Evolutionary conservation across 1,140 invertebrate genomes (phyloP).

Genomic region (Archegozetes longisetosus): DNA sequence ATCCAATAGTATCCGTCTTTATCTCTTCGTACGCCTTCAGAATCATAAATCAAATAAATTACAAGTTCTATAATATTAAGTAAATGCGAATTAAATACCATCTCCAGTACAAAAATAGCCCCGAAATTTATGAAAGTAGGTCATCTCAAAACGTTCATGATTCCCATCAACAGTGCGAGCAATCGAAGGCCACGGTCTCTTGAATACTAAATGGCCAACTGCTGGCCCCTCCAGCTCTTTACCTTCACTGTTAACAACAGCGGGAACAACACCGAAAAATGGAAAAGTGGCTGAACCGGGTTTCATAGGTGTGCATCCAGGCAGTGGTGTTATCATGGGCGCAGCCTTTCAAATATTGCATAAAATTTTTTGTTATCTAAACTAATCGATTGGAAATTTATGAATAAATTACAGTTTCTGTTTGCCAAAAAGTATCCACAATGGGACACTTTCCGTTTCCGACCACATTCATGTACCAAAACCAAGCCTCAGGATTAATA

Average conservation of each 20-base stretch:
- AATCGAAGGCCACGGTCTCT: conserved; percentile 80
- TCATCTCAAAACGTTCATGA: conserved; percentile 78
- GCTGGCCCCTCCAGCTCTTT: conserved; percentile 66
- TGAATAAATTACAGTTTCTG: conserved; percentile 50
- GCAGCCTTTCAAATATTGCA: conserved; percentile 29
- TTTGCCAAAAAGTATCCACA: conserved; percentile 98
- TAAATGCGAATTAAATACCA: conserved; percentile 38
- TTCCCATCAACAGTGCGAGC: conserved; percentile 85
- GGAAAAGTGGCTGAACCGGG: conserved; percentile 90
- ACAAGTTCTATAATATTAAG: not conserved
- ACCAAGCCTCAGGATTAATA: conserved; percentile 94
- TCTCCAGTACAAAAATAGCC: conserved; percentile 96
- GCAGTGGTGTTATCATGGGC: conserved; percentile 71
- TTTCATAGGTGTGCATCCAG: conserved; percentile 86
- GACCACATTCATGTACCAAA: conserved; percentile 83
- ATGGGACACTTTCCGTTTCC: conserved; percentile 54
- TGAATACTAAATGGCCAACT: conserved; percentile 66
- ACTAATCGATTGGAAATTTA: not conserved
- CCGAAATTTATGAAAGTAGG: conserved; percentile 87
- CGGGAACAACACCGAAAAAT: conserved; percentile 87
- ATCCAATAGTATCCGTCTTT: conserved; percentile 92
- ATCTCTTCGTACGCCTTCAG: conserved; percentile 40
- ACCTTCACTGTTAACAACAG: conserved; percentile 71
- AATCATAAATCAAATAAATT: not conserved
- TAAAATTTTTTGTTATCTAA: not conserved